These are phyloP conservation scores for Dasyprocta punctata DNA, from an alignment of 2,113 vertebrate genomes.

Conservation along the genomic window DNA sequence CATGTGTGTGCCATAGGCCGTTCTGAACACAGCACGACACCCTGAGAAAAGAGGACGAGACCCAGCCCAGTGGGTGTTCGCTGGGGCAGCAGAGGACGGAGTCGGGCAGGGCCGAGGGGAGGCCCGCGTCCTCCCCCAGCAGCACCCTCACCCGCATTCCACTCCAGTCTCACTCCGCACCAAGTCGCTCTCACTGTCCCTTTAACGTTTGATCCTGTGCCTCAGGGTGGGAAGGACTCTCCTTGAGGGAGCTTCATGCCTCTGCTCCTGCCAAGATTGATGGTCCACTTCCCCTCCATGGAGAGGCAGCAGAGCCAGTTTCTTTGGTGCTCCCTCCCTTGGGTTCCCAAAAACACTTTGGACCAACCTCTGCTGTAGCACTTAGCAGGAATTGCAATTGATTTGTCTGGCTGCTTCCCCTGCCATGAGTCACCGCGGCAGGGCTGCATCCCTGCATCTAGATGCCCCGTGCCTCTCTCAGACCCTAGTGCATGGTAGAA, in stretches of 20 bases:
- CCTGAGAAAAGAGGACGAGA: rapidly evolving
- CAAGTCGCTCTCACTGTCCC: rapidly evolving
- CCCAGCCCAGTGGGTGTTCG: rapidly evolving
- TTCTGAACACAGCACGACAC: rapidly evolving
- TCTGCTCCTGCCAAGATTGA: neutral
- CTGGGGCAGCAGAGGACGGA: neutral
- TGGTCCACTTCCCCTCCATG: neutral
- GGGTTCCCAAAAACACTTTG: neutral
- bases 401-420: neutral
- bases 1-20: rapidly evolving
- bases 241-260: rapidly evolving
- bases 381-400: neutral
- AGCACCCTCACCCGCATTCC: rapidly evolving
- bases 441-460: rapidly evolving
- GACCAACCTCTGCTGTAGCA: neutral
- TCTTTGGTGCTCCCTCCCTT: neutral
- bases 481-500: neutral
- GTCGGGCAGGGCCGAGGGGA: no score
- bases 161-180: neutral
- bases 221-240: neutral
- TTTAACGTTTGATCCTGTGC: neutral
- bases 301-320: neutral
- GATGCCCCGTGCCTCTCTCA: neutral
- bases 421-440: neutral
- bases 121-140: rapidly evolving